A percentile compares a stretch with the other conserved stretches of the same genome.
Evolutionary conservation across 2,113 vertebrate genomes (phyloP).

Genomic region (Myotis yumanensis): DNA sequence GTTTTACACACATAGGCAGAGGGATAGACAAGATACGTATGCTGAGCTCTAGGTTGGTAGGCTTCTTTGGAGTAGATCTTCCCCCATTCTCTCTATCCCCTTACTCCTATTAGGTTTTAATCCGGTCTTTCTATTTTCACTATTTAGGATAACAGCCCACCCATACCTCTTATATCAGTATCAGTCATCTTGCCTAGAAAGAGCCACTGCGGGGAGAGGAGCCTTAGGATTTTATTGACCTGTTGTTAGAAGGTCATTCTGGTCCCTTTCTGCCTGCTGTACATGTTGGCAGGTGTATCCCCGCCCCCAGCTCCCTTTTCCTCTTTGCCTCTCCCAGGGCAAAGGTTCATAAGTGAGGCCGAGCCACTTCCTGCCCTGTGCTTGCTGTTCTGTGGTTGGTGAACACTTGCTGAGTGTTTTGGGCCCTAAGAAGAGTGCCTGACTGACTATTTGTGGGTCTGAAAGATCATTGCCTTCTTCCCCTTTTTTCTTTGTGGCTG

Average conservation of each 20-base stretch:
- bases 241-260: conserved; percentile 47
- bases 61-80: neutral
- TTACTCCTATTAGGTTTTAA: conserved; percentile 38
- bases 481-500: neutral
- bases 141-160: conserved; percentile 1
- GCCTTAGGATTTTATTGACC: neutral
- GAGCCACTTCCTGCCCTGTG: conserved; percentile 37
- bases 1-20: neutral
- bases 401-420: conserved; percentile 25
- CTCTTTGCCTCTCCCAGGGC: conserved; percentile 69
- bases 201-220: neutral
- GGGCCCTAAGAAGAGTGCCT: neutral
- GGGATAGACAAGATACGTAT: neutral
- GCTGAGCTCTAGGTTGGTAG: neutral
- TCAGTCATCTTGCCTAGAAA: neutral
- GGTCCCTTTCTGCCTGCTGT: neutral
- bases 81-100: accelerated
- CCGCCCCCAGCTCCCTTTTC: neutral
- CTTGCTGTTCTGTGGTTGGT: conserved; percentile 21
- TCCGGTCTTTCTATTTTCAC: conserved; percentile 12
- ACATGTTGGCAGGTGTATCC: conserved; percentile 22
- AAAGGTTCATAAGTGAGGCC: conserved; percentile 68
- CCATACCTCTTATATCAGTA: neutral
- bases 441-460: neutral
- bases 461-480: conserved; percentile 25